Conservation (phyloP, 2,888 invertebrate genomes). For the Neuroscelio doddi region DNA sequence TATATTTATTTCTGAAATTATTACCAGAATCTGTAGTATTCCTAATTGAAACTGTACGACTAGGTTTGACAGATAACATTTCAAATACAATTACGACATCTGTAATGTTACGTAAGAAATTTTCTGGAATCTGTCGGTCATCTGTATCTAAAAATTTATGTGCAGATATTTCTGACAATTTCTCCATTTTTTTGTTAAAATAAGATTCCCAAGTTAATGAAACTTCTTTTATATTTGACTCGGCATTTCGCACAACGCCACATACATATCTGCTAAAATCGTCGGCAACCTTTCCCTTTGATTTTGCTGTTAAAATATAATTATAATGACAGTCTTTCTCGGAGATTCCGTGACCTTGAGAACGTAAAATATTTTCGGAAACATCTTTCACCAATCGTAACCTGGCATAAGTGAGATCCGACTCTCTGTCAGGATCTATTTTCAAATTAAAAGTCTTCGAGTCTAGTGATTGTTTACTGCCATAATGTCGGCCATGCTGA, state of each 20-base stretch:
- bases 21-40: conserved; percentile 64
- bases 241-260: conserved; percentile 77
- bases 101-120: conserved; percentile 76
- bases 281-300: conserved; percentile 62
- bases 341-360: conserved; percentile 56
- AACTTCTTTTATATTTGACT: conserved; percentile 74
- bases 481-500: conserved; percentile 58
- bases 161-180: conserved; percentile 71
- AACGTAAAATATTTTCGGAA: conserved; percentile 64
- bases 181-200: conserved; percentile 55
- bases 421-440: conserved; percentile 56
- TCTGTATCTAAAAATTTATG: conserved; percentile 78
- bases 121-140: conserved; percentile 73
- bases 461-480: conserved; percentile 42
- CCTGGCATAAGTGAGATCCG: conserved; percentile 67
- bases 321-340: conserved; percentile 62
- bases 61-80: conserved; percentile 79
- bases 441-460: conserved; percentile 46
- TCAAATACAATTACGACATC: conserved; percentile 80
- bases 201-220: conserved; percentile 73
- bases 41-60: conserved; percentile 76
- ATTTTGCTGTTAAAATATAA: conserved; percentile 71
- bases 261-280: conserved; percentile 71
- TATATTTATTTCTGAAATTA: conserved; percentile 69
- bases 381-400: conserved; percentile 67